Base-by-base conservation (phyloP, 1,140 invertebrate species). In the Oscheius sp. region DNA sequence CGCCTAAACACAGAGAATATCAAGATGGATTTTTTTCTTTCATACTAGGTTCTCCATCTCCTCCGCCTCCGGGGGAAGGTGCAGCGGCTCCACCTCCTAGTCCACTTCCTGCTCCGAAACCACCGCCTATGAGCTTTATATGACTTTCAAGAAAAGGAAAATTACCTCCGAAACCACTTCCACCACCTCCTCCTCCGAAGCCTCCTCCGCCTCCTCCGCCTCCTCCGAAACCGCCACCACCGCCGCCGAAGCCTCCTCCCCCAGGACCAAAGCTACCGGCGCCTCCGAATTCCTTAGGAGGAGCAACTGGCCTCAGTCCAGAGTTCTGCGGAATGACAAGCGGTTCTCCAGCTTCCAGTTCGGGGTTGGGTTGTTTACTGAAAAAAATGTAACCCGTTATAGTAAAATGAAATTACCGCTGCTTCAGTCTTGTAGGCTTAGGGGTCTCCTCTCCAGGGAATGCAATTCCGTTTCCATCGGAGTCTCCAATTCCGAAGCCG, bases 261-360 rank as follows among this genome's bases (percentile, higher is more conserved):
- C 59, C 45, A 26, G 68, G 26, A 36, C 68, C 68, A 42, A 74
- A 31, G 20, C 69, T 42, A 28, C 61, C 61, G n/a, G 34, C 61
- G 28, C 75, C 75, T 18, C 34, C 61, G 58, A 84, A 82, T 65
- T 83, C 82, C 66, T 73, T 78, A 18, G 82, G 82, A 34, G 82
- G 82, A 2, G 79, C 61, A 28, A 82, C 82, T 26, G 82, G 81
- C 28, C 82, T 72, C 15, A 83, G 77, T 36, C 82, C 82, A 26
- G 82, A 84, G 67, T 83, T 83, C 58, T 81, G 79, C 34, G 82
- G 82, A 52, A 83, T 83, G 10, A 81, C 70, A 63, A 83, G 59
- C 29, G 73, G 64, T 20, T 74, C 65, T 31, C 42, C 65, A 18
- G 61, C 42, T n/a, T 67, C 72, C 23, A 62, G 26, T 0, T 52